Evolutionary conservation across 2,797 vertebrate species (phyloP).

Genomic region (Scomberomorus guttatus): DNA sequence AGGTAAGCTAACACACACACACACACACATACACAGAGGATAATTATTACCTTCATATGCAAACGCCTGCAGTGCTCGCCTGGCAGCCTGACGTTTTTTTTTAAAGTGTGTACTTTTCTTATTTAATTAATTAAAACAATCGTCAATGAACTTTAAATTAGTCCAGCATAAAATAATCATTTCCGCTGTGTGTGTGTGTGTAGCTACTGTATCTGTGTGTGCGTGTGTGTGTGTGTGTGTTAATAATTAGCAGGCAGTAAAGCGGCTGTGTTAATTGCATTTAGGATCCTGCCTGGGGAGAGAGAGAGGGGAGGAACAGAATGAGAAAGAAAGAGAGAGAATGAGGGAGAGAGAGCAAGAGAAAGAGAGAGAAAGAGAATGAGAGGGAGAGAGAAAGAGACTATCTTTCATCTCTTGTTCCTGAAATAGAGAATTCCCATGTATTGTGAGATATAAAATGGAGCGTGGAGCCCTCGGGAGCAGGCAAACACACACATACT

Average conservation of each 20-base stretch:
- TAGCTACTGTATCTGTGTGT: conserved; percentile 3
- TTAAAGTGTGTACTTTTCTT: conserved; percentile 86
- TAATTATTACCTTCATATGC: conserved; percentile 84
- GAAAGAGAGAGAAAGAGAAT: conserved; percentile 22
- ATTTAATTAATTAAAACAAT: conserved; percentile 90
- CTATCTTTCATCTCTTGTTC: conserved; percentile 89
- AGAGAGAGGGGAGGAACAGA: conserved; percentile 75
- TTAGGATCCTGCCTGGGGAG: conserved; percentile 92
- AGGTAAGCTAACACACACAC: conserved; percentile 47
- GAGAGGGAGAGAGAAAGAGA: conserved; percentile 73
- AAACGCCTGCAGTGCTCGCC: conserved; percentile 69
- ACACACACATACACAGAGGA: conserved; percentile 51
- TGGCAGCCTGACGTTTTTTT: conserved; percentile 70
- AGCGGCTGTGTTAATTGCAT: conserved; percentile 96
- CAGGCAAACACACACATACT: conserved; percentile 64
- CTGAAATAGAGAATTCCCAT: conserved; percentile 96
- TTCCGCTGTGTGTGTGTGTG: conserved; percentile 44
- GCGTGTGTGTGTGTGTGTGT: conserved; percentile 85
- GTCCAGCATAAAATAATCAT: conserved; percentile 93
- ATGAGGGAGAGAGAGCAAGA: conserved; percentile 1
- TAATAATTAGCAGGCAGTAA: conserved; percentile 99
- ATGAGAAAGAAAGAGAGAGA: conserved; percentile 64
- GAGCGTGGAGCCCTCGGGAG: conserved; percentile 83
- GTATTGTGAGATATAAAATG: conserved; percentile 88
- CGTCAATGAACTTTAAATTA: conserved; percentile 96